Percentiles rank a stretch among this genome's conserved stretches.
These are phyloP conservation scores for Mormyrops attenuatus DNA, from an alignment of 2,797 vertebrate genomes.

Conservation along the genomic window DNA sequence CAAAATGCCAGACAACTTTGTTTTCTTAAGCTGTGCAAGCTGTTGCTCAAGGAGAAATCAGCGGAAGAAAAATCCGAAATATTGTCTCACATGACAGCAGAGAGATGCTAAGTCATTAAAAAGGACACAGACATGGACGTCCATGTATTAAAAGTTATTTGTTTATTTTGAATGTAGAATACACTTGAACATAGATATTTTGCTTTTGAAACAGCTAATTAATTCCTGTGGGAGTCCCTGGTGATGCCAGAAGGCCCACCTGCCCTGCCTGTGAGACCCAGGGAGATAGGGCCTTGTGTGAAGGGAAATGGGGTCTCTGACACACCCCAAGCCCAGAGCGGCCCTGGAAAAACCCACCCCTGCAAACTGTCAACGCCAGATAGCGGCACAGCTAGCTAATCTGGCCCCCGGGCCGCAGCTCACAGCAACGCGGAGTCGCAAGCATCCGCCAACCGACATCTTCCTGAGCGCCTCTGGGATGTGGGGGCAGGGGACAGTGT, in stretches of 20 bases:
- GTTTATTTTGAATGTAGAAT: not conserved
- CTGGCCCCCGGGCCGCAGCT: slow-evolving; percentile 52
- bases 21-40: slow-evolving; percentile 3
- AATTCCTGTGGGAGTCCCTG: not conserved
- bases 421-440: slow-evolving; percentile 35
- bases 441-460: slow-evolving; percentile 33
- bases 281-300: slow-evolving; percentile 57
- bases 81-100: not conserved
- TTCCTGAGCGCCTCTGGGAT: slow-evolving; percentile 43
- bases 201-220: not conserved
- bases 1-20: not conserved
- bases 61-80: not conserved
- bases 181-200: not conserved
- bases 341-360: slow-evolving; percentile 62
- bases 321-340: slow-evolving; percentile 47
- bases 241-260: not conserved
- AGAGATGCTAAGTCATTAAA: not conserved
- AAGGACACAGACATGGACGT: not conserved
- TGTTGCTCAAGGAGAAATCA: not conserved
- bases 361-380: slow-evolving; percentile 73
- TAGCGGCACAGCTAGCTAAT: slow-evolving; percentile 62
- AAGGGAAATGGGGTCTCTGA: slow-evolving; percentile 62
- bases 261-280: slow-evolving; percentile 33
- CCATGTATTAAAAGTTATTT: not conserved
- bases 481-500: slow-evolving; percentile 35